Evolutionary conservation across 2,797 vertebrate genomes (phyloP).

Genomic region (Acropternis orthonyx): DNA sequence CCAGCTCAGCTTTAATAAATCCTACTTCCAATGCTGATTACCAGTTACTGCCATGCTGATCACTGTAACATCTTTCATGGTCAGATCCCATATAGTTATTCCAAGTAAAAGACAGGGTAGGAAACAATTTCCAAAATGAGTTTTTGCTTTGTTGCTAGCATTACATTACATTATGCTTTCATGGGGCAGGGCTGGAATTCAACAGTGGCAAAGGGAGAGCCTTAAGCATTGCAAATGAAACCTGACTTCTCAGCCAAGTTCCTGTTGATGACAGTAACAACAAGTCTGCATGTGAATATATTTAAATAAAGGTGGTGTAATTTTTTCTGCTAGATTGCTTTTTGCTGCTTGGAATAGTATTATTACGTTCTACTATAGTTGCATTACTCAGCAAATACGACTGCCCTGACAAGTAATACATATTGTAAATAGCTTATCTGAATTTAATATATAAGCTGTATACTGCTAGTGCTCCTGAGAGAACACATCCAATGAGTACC

Average conservation of each 20-base stretch:
- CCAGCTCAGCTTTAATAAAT: neutral
- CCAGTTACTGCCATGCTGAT: neutral
- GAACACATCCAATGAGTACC: neutral
- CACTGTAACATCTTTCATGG: neutral
- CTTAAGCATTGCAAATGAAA: neutral
- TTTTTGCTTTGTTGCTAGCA: neutral
- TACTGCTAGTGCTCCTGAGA: neutral
- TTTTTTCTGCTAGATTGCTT: neutral
- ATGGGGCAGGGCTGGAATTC: neutral
- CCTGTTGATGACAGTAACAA: neutral
- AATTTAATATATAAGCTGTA: neutral
- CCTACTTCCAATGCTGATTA: neutral
- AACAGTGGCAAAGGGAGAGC: neutral
- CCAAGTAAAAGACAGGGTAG: neutral
- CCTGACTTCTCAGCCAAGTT: neutral
- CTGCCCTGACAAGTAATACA: neutral
- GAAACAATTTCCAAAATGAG: neutral
- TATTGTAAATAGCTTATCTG: neutral
- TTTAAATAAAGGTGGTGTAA: neutral
- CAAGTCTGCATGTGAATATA: neutral
- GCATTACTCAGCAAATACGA: neutral
- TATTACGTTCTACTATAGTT: neutral
- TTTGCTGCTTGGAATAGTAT: neutral
- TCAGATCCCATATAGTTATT: neutral
- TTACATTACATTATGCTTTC: neutral